Evolutionary conservation across 1,140 invertebrate species (phyloP).

Genomic region (Tribolium castaneum): DNA sequence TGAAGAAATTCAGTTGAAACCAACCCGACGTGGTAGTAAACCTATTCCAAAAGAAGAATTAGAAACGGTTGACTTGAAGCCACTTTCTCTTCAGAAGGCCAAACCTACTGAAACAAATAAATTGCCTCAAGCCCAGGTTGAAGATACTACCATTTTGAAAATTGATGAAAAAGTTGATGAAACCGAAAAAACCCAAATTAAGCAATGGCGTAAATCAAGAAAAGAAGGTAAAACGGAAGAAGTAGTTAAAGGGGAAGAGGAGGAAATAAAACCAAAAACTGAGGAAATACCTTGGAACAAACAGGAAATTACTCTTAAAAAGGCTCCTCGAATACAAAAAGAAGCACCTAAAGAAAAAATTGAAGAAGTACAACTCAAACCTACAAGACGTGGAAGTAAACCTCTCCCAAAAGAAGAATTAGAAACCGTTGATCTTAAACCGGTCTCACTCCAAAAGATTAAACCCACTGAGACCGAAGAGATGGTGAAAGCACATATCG

Average conservation of each 20-base stretch:
- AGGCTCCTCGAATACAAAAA: constrained; percentile 54
- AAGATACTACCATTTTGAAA: constrained; percentile 49
- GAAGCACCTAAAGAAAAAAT: constrained; percentile 60
- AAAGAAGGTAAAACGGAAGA: background rate
- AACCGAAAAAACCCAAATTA: constrained; percentile 49
- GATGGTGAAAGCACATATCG: constrained; percentile 59
- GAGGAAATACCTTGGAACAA: constrained; percentile 62
- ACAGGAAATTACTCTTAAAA: constrained; percentile 62
- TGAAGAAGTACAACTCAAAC: constrained; percentile 67
- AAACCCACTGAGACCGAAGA: constrained; percentile 56
- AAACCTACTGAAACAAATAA: constrained; percentile 57
- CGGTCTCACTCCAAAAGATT: constrained; percentile 59
- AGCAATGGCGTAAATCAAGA: constrained; percentile 28
- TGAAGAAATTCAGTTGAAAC: constrained; percentile 54
- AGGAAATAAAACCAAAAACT: constrained; percentile 58
- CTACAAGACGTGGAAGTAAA: constrained; percentile 63
- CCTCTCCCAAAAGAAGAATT: constrained; percentile 59
- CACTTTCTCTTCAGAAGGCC: constrained; percentile 17
- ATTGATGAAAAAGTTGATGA: constrained; percentile 51
- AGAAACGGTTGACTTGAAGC: constrained; percentile 43
- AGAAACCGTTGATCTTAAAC: constrained; percentile 64
- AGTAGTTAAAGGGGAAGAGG: constrained; percentile 9
- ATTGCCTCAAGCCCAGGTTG: constrained; percentile 62
- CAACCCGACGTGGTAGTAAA: constrained; percentile 51
- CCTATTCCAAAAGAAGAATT: constrained; percentile 50